Base-by-base conservation (phyloP, 2,888 invertebrate species). In the Seira sanloemensis region DNA sequence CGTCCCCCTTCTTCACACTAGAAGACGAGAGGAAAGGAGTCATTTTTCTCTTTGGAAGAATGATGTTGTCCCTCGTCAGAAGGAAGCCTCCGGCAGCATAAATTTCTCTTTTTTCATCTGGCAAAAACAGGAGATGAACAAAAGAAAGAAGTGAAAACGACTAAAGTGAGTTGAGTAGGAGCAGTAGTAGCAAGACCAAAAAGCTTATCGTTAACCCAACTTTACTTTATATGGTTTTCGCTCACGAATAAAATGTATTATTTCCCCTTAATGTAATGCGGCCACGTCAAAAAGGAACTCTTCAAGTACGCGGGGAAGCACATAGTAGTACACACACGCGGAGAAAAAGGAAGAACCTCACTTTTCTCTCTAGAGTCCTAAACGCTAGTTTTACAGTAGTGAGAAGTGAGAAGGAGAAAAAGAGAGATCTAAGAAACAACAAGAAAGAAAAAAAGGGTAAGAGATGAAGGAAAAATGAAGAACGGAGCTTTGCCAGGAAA, bases 61-160 rank as follows among this genome's bases (percentile, higher is more conserved):
- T 77, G 76, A 76, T 84, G 72, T 80, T 72, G 79, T 79, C 76
- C 84, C 78, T 76, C 78, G 84, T 84, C 79, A 79, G 76, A 25
- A 78, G 78, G 78, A 83, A 83, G 77, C 83, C 83, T 83, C 83
- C 73, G 83, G 83, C 83, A 72, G 78, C 77, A 78, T 78, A 78
- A 78, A 77, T 77, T 82, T 77, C 66, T 76, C 76, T 76, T 65
- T 74, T 72, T 83, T 83, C 72, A 83, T 25, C 77, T 83, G 83
- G 83, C 83, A 83, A 62, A 83, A 78, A 78, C 77, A 83, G 77
- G 12, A 67, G 73, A 72, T 37, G 72, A 66, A 72, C 77, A 68
- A 83, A 75, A 37, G 37, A 12, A 37, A 37, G 4, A 37, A 37
- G n/a, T n/a, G n/a, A n/a, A n/a, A n/a, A n/a, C n/a, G n/a, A n/a